Percentiles rank a stretch among this genome's conserved stretches.
These are phyloP conservation scores for Leptinotarsa peninsularis DNA, from an alignment of 2,888 invertebrate species.

Conservation along the genomic window DNA sequence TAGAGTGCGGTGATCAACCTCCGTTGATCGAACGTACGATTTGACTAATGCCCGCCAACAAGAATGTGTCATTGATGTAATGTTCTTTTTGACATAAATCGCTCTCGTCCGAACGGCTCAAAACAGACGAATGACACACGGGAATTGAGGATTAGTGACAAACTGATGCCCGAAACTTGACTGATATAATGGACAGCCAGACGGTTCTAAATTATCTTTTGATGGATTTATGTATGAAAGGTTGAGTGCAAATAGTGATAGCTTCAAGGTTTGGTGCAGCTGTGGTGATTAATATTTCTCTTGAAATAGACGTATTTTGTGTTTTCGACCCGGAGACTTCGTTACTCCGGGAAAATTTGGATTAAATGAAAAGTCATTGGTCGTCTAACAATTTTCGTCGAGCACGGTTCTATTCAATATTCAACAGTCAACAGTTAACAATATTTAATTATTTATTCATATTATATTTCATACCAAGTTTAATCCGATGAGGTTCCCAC, in stretches of 20 bases:
- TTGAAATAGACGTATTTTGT: constrained; percentile 39
- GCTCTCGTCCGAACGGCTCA: constrained; percentile 32
- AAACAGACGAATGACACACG: constrained; percentile 40
- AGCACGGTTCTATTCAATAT: too few species aligned
- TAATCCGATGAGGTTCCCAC: too few species aligned
- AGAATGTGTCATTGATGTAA: constrained; percentile 40
- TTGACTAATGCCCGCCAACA: constrained; percentile 39
- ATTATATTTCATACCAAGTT: too few species aligned
- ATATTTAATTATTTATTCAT: too few species aligned
- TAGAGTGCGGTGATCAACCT: constrained; percentile 2
- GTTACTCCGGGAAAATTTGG: not conserved
- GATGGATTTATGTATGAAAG: constrained; percentile 51
- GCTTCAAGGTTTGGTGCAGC: constrained; percentile 47
- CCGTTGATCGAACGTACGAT: constrained; percentile 28
- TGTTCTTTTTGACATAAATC: constrained; percentile 42
- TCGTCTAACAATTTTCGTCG: too few species aligned
- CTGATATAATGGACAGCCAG: constrained; percentile 49
- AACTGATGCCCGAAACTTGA: constrained; percentile 48
- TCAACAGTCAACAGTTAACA: too few species aligned
- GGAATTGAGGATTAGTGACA: constrained; percentile 48
- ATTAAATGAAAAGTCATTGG: not conserved
- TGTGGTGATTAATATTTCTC: constrained; percentile 45
- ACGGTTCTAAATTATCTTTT: constrained; percentile 49
- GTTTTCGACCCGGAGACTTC: constrained; percentile 29
- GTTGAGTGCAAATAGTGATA: constrained; percentile 52